Evolutionary conservation across 2,888 invertebrate genomes (phyloP), one percentile per base, ranked within the genome.

Genomic region (Melanostoma mellinum): DNA sequence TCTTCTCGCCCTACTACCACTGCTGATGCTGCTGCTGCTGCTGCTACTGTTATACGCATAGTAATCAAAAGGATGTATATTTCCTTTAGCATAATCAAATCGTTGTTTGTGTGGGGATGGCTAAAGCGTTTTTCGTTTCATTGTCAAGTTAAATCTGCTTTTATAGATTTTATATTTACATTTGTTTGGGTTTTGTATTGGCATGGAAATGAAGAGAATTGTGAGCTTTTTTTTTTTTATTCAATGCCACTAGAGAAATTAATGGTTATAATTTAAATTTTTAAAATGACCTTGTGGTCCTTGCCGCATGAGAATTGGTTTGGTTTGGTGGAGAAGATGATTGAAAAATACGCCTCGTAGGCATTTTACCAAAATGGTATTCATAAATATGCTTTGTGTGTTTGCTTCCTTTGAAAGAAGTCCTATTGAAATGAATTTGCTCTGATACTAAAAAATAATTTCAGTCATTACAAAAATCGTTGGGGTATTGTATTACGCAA

Each of bases 21-120:
- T 38, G 20, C 20, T 20, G 20, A 20, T 20, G 20, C 40, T 20
- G 20, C 10, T 46, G 60, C 61, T 65, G 55, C 55, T 67, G 9
- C 60, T 72, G 55, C 38, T 46, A 38, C 38, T 60, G 58, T 38
- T 75, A 71, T 40, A 76, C 52, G 67, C 61, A 48, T 67, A 48
- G 40, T 44, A 78, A 56, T 75, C 63, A 79, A 69, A 76, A 79
- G 42, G 42, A 35, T 35, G 63, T 63, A 33, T 42, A 38, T 48
- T 58, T 63, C 56, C 42, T 42, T 52, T 61, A 52, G 55, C 42
- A 68, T 74, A 63, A 63, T 63, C 61, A 69, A 58, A 68, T 44
- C 42, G 74, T 73, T 67, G 50, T 48, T 32, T 50, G 4, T 3
- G 44, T 10, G 20, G 8, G 38, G 56, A 6, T 42, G 38, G 46